Conservation (phyloP, 1,140 invertebrate genomes). For the Diplogasteroides magnus region DNA sequence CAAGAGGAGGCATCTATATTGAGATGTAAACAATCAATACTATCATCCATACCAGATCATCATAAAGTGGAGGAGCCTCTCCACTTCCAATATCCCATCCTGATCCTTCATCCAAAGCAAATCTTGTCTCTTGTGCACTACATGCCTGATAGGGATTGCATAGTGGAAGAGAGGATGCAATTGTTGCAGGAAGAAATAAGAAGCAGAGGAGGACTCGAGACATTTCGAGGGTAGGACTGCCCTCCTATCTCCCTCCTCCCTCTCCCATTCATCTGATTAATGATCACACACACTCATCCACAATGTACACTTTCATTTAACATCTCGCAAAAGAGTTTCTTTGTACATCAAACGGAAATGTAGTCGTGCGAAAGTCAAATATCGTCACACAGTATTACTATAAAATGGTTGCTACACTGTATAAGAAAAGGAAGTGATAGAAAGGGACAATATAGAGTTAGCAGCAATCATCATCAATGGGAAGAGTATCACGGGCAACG, state of each 20-base stretch:
- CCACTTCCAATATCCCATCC: neutral
- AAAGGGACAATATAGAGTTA: no score
- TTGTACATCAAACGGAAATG: no score
- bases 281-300: no score
- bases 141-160: neutral
- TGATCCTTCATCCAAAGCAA: neutral
- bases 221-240: neutral
- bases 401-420: neutral
- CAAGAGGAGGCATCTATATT: no score
- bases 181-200: neutral
- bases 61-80: neutral
- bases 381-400: neutral
- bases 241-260: neutral
- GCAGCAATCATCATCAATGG: neutral
- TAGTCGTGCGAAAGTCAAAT: no score
- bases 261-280: neutral
- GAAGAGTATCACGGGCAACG: neutral
- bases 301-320: no score
- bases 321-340: no score
- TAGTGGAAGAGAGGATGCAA: neutral
- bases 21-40: no score
- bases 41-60: constrained; percentile 1
- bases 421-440: neutral
- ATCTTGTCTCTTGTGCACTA: neutral
- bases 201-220: neutral